Evolutionary conservation across 64 coral and sea anemone genomes (phyloP).

Genomic region (Montipora efflorescens): DNA sequence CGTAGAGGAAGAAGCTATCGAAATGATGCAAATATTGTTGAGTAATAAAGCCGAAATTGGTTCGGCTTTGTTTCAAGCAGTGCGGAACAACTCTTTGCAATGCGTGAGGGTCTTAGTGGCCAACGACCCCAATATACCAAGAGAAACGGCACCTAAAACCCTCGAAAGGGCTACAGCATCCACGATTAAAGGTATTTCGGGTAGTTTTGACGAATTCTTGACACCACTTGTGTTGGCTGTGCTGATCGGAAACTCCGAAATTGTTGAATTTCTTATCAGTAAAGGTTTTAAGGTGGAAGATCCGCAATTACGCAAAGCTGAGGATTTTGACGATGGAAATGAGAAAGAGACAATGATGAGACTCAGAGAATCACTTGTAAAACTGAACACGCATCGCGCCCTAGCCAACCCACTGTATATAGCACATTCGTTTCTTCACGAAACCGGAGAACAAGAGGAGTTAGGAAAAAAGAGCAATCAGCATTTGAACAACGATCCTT

Average conservation of each 20-base stretch:
- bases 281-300: conserved; percentile 65
- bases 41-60: conserved; percentile 49
- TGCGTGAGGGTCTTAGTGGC: conserved; percentile 69
- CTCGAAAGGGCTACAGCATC: not conserved
- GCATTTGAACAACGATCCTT: not conserved
- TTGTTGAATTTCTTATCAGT: conserved; percentile 71
- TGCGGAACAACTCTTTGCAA: conserved; percentile 73
- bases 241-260: conserved; percentile 73
- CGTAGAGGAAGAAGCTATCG: conserved; percentile 44
- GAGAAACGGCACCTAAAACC: not conserved
- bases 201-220: conserved; percentile 37
- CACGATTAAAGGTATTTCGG: not conserved
- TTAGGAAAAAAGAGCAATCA: not conserved
- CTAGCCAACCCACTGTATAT: conserved; percentile 81
- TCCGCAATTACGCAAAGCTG: conserved; percentile 20
- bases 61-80: conserved; percentile 75
- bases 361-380: conserved; percentile 60
- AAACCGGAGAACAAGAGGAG: not conserved
- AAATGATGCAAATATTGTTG: conserved; percentile 60
- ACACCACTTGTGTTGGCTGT: conserved; percentile 82
- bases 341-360: conserved; percentile 38
- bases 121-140: conserved; percentile 48
- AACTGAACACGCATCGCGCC: conserved; percentile 75
- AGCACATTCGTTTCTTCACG: conserved; percentile 52
- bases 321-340: conserved; percentile 5